Evolutionary conservation across 2,797 vertebrate species (phyloP), one percentile per base, ranked within the genome.

Genomic region (Leucoraja ocellata): DNA sequence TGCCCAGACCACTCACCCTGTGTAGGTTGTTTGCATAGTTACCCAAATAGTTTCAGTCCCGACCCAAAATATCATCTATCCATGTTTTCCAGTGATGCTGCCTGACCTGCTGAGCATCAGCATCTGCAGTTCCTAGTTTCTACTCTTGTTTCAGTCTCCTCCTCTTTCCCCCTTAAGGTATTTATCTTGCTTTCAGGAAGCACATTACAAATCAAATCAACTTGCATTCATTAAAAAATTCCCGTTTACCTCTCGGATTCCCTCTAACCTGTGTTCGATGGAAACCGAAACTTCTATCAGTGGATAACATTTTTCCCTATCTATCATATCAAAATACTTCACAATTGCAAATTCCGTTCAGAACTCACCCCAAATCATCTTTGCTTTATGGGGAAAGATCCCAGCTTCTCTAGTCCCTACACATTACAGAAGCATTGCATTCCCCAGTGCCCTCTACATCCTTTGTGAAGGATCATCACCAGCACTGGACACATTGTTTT

Each of bases 111-210:
- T 54, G 46, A 54, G 46, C 46, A 54, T 54, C 46, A 54, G 46
- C 46, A 54, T 54, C 46, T 54, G 46, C 46, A 54, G 46, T 54
- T 54, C 46, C 46, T 54, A 54, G 46, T 54, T 54, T 54, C 46
- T 54, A 54, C 46, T 54, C 46, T 93, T 6, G 93, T 86, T 7
- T 90, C 88, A 79, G 94, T 94, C 93, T 95, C 93, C 58, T 46
- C 11, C 11, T 39, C 94, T 94, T 95, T 94, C 93, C 94, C 91
- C 0, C 65, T 94, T 74, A 21, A 74, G 6, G 71, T 25, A 74
- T 74, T 21, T 74, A 21, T 74, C 71, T 23, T 16, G 0, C 79
- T 81, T 54, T 81, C 79, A 81, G 6, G 18, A 8, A 54, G 79
- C 23, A n/a, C 83, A 86, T 86, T 63, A 28, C 10, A 63, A 6